These are phyloP conservation scores for Cephus runcator DNA, from an alignment of 2,888 invertebrate genomes.

Conservation along the genomic window DNA sequence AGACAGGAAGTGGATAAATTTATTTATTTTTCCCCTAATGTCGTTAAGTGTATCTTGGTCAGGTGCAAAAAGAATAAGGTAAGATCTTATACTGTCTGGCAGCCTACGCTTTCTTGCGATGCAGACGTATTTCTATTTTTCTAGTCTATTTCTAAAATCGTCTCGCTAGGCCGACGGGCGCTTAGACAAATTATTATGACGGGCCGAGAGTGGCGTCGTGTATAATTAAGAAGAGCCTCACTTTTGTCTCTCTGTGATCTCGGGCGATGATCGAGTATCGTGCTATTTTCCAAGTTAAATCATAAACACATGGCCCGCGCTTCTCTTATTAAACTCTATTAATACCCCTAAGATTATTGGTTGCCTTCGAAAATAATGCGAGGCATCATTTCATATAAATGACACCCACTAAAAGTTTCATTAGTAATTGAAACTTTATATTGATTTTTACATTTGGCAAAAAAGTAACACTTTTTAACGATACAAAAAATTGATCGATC, in stretches of 20 bases:
- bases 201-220: neutral
- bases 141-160: slow-evolving; percentile 4
- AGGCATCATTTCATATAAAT: neutral
- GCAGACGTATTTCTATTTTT: neutral
- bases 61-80: slow-evolving; percentile 12
- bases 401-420: neutral
- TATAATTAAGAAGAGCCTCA: slow-evolving; percentile 4
- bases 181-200: slow-evolving; percentile 4
- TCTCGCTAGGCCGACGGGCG: slow-evolving; percentile 4
- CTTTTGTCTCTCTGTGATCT: slow-evolving; percentile 1
- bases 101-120: neutral
- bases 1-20: slow-evolving; percentile 1
- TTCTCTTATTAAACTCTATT: neutral
- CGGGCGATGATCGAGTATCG: neutral
- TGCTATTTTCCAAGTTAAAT: neutral
- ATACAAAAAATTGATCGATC: no score
- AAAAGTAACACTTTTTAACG: neutral
- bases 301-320: neutral
- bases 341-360: neutral
- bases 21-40: slow-evolving; percentile 11
- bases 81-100: neutral
- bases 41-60: slow-evolving; percentile 17
- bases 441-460: neutral
- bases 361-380: neutral
- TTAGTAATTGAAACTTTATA: neutral